Evolutionary conservation across 2,113 vertebrate genomes (phyloP).

Genomic region (Gyps fulvus): DNA sequence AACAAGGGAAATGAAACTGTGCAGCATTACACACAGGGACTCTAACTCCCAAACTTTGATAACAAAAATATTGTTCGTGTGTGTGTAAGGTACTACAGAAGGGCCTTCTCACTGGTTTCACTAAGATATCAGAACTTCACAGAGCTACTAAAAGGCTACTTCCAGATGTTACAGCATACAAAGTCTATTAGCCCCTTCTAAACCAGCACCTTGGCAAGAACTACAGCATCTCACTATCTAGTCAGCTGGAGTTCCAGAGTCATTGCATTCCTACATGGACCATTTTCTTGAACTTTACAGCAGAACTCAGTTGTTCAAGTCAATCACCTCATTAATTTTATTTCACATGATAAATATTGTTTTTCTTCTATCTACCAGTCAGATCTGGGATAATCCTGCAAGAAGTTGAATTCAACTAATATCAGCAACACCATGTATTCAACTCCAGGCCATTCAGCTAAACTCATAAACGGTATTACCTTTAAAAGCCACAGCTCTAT

Average conservation of each 20-base stretch:
- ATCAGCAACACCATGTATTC: background rate
- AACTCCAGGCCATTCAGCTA: background rate
- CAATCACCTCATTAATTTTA: background rate
- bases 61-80: background rate
- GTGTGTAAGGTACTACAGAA: background rate
- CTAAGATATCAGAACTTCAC: background rate
- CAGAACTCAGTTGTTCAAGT: background rate
- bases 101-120: background rate
- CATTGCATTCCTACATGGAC: background rate
- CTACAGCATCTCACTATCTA: background rate
- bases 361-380: background rate
- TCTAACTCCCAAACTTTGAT: background rate
- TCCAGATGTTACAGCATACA: background rate
- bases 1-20: background rate
- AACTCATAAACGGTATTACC: background rate
- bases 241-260: background rate
- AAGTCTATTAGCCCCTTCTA: background rate
- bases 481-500: conserved; percentile 10
- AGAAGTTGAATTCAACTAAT: background rate
- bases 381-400: background rate
- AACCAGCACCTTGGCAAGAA: background rate
- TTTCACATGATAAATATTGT: background rate
- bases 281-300: background rate
- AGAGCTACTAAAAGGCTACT: background rate
- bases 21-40: background rate